Percentiles rank a stretch among this genome's conserved stretches.
Conservation (phyloP, 1,140 invertebrate species). For the Pseudobourletiella spinata region DNA sequence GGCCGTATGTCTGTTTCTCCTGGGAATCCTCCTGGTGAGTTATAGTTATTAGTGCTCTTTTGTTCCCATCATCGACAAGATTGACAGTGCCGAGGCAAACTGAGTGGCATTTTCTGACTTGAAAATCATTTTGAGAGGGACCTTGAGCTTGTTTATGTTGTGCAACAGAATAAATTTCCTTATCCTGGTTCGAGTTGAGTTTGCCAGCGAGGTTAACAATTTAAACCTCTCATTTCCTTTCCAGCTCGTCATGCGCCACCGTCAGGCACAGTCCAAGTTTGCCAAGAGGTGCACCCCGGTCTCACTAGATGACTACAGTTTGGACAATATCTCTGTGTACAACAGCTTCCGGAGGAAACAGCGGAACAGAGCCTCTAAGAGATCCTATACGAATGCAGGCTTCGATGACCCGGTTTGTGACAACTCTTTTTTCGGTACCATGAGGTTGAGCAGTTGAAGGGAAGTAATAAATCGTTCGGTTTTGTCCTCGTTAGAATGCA, state of each 20-base stretch:
- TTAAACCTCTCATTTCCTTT: too few relatives aligned
- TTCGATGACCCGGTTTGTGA: conserved; percentile 86
- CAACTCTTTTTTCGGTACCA: too few relatives aligned
- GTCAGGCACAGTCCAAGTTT: conserved; percentile 57
- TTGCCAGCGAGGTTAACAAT: too few relatives aligned
- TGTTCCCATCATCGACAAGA: background rate
- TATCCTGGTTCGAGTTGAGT: too few relatives aligned
- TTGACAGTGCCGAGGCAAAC: background rate
- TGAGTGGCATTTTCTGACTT: too few relatives aligned
- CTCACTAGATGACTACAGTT: conserved; percentile 74
- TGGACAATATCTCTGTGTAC: conserved; percentile 78
- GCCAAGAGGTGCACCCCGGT: conserved; percentile 77
- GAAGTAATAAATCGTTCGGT: too few relatives aligned
- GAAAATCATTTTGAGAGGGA: too few relatives aligned
- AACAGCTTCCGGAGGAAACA: conserved; percentile 53
- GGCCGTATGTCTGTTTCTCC: conserved; percentile 49
- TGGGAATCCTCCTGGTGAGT: conserved; percentile 57
- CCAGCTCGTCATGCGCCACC: conserved; percentile 59
- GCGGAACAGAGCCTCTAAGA: conserved; percentile 59
- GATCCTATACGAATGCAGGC: conserved; percentile 82
- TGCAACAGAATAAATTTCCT: too few relatives aligned
- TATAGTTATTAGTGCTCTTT: too few relatives aligned
- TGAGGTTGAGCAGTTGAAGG: too few relatives aligned
- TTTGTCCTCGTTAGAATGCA: too few relatives aligned
- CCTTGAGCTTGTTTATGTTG: too few relatives aligned